Conservation (phyloP, 2,113 vertebrate genomes). For the Monopterus albus region DNA sequence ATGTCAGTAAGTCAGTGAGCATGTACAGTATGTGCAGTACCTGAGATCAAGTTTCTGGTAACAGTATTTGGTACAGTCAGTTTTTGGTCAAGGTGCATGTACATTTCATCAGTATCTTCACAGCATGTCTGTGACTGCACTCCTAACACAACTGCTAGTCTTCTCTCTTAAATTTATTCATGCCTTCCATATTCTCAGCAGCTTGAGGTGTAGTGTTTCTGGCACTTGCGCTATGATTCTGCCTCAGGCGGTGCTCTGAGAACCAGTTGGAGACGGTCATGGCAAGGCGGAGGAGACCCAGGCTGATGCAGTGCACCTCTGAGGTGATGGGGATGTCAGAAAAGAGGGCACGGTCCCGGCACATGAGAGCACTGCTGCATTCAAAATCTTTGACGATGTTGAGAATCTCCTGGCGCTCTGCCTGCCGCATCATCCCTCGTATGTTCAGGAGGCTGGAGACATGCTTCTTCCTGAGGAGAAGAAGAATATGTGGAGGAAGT, state of each 20-base stretch:
- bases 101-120: slow-evolving; percentile 58
- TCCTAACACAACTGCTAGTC: slow-evolving; percentile 57
- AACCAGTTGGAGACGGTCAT: slow-evolving; percentile 81
- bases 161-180: slow-evolving; percentile 60
- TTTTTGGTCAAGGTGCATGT: slow-evolving; percentile 73
- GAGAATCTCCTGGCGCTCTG: slow-evolving; percentile 88
- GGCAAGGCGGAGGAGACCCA: slow-evolving; percentile 79
- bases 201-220: slow-evolving; percentile 17
- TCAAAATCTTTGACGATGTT: slow-evolving; percentile 87
- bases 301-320: slow-evolving; percentile 83
- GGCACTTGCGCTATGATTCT: slow-evolving; percentile 7
- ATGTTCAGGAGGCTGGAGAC: slow-evolving; percentile 88
- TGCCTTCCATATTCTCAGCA: slow-evolving; percentile 52
- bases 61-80: slow-evolving; percentile 57
- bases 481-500: slow-evolving; percentile 39
- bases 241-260: slow-evolving; percentile 72
- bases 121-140: slow-evolving; percentile 49
- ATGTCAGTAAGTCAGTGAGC: slow-evolving; percentile 42
- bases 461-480: slow-evolving; percentile 84
- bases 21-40: slow-evolving; percentile 75
- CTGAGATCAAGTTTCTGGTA: slow-evolving; percentile 75
- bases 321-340: slow-evolving; percentile 84
- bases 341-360: slow-evolving; percentile 84
- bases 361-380: slow-evolving; percentile 48
- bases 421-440: slow-evolving; percentile 84